These are phyloP conservation scores for Hyalella azteca DNA, from an alignment of 2,888 invertebrate genomes.

Conservation along the genomic window DNA sequence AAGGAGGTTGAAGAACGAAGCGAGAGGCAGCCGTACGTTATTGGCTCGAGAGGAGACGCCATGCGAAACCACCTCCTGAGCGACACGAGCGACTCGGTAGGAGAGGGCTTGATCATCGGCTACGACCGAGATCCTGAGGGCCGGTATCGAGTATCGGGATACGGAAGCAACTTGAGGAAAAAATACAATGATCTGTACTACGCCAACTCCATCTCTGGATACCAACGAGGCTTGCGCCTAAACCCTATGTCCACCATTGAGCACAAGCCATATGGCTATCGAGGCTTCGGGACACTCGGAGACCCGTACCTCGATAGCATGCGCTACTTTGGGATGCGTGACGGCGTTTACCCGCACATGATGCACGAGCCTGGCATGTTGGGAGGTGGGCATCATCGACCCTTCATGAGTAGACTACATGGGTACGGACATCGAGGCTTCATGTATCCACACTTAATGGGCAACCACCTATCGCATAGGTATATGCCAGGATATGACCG, in stretches of 20 bases:
- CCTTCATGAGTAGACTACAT: neutral
- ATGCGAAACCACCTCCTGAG: neutral
- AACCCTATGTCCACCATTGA: neutral
- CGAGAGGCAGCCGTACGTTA: constrained; percentile 5
- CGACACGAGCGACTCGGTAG: neutral
- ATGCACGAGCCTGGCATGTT: neutral
- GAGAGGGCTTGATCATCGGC: constrained; percentile 7
- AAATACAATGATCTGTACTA: neutral
- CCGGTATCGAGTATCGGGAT: neutral
- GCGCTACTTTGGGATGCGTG: neutral
- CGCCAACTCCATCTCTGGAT: neutral
- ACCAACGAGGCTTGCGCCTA: neutral
- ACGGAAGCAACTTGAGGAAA: neutral
- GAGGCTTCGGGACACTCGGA: neutral
- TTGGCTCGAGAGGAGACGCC: neutral
- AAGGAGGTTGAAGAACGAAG: neutral
- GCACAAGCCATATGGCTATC: neutral
- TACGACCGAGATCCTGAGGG: neutral
- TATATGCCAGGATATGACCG: too few relatives aligned
- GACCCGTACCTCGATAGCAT: neutral
- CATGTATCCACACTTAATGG: neutral
- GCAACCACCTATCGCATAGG: neutral
- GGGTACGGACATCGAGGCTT: neutral
- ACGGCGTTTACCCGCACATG: neutral
- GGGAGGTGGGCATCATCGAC: neutral